Percentiles rank a stretch among this genome's conserved stretches.
Evolutionary conservation across 2,113 vertebrate species (phyloP).

Genomic region (Ramphastos sulfuratus): DNA sequence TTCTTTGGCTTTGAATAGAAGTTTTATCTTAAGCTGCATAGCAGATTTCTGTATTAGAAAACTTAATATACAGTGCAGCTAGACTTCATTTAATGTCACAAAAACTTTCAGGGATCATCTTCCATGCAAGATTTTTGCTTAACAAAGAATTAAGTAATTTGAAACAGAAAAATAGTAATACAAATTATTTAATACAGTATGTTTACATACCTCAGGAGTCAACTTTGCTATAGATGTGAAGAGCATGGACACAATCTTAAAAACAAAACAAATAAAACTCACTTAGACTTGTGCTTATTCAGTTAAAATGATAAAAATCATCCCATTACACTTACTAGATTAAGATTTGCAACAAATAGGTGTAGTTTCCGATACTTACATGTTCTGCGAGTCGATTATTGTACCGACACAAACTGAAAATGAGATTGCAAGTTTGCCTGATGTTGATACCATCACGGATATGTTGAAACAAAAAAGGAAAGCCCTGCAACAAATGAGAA

Average conservation of each 20-base stretch:
- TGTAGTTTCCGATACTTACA: conserved; percentile 72
- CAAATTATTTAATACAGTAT: background rate
- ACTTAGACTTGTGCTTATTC: conserved; percentile 41
- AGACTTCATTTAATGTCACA: background rate
- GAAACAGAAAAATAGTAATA: background rate
- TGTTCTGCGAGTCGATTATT: conserved; percentile 98
- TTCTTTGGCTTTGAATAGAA: background rate
- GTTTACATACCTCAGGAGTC: conserved; percentile 91
- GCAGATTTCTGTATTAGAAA: background rate
- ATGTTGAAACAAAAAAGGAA: conserved; percentile 99
- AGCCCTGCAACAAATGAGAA: conserved; percentile 80
- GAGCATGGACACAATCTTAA: conserved; percentile 97
- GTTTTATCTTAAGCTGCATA: background rate
- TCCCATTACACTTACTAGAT: background rate
- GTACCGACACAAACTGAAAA: conserved; percentile 98
- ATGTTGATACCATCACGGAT: conserved; percentile 99
- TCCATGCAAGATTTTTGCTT: background rate
- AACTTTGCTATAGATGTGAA: conserved; percentile 99
- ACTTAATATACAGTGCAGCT: background rate
- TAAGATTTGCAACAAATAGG: background rate
- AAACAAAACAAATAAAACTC: conserved; percentile 53
- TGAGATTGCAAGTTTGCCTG: conserved; percentile 97
- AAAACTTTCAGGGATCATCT: background rate
- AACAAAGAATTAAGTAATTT: background rate
- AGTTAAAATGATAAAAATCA: background rate